A percentile compares a stretch with the other conserved stretches of the same genome.
These are phyloP conservation scores for Anthonomus grandis DNA, from an alignment of 1,140 invertebrate species.

Conservation along the genomic window DNA sequence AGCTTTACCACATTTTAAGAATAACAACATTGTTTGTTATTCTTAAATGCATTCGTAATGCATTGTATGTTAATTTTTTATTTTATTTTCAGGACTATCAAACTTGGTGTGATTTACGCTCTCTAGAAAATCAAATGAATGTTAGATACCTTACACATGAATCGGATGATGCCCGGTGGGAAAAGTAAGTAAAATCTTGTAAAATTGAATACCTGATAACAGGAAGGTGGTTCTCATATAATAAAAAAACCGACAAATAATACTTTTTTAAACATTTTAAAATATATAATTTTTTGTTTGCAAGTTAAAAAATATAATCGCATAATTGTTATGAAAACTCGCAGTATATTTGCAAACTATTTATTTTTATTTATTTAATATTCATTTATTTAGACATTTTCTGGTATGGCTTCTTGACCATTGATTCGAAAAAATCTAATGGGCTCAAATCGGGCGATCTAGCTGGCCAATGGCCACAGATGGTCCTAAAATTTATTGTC, in stretches of 20 bases:
- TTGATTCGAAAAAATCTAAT: no score
- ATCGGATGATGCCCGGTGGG: constrained; percentile 92
- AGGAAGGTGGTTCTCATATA: background rate
- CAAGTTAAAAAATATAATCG: background rate
- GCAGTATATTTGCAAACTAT: no score
- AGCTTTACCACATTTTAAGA: no score
- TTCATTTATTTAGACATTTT: no score
- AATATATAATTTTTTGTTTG: background rate
- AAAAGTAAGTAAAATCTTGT: constrained; percentile 49
- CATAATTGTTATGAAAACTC: background rate
- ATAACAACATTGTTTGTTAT: no score
- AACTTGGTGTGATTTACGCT: constrained; percentile 91
- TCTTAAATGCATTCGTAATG: constrained; percentile 6
- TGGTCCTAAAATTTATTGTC: no score
- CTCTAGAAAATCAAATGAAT: constrained; percentile 80
- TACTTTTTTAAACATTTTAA: no score
- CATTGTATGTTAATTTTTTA: constrained; percentile 17
- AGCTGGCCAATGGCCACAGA: no score
- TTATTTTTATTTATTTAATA: no score
- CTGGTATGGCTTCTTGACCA: no score
- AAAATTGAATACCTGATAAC: no score
- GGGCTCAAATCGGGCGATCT: no score
- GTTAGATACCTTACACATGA: constrained; percentile 92
- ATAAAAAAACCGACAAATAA: background rate
- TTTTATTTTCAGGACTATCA: constrained; percentile 74